Evolutionary conservation across 2,113 vertebrate genomes (phyloP).

Genomic region (Etia nguti): DNA sequence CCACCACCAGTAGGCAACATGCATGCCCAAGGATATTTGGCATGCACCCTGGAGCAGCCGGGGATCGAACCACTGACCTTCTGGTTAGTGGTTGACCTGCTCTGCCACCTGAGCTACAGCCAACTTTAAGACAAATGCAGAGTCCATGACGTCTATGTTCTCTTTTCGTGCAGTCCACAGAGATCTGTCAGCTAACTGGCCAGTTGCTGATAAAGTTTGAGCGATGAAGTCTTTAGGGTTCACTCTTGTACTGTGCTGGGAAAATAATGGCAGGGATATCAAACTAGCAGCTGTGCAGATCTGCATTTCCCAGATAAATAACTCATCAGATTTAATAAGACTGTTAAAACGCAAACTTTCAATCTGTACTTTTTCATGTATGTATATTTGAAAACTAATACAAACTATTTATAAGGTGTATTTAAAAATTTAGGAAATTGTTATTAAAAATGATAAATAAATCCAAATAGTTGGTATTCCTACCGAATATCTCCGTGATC

Average conservation of each 20-base stretch:
- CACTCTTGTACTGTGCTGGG: not conserved
- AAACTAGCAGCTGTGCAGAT: not conserved
- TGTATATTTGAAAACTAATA: not conserved
- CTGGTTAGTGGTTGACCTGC: no score
- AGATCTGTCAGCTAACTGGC: not conserved
- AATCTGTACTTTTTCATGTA: not conserved
- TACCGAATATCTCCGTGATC: accelerated
- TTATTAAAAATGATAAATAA: not conserved
- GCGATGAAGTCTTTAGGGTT: not conserved
- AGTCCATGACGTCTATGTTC: not conserved
- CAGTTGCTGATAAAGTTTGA: not conserved
- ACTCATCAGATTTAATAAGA: accelerated
- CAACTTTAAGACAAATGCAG: not conserved
- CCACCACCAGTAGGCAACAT: no score
- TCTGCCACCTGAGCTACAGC: no score
- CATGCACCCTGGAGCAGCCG: no score
- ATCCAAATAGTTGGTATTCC: not conserved
- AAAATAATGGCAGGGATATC: not conserved
- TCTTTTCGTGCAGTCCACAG: not conserved
- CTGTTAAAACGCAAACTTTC: not conserved
- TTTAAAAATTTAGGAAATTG: not conserved
- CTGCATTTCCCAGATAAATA: not conserved
- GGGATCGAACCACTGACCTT: no score
- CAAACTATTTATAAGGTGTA: not conserved
- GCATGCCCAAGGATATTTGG: no score